Evolutionary conservation across 2,888 invertebrate species (phyloP), one percentile per base, ranked within the genome.

Genomic region (Plebejus argus): DNA sequence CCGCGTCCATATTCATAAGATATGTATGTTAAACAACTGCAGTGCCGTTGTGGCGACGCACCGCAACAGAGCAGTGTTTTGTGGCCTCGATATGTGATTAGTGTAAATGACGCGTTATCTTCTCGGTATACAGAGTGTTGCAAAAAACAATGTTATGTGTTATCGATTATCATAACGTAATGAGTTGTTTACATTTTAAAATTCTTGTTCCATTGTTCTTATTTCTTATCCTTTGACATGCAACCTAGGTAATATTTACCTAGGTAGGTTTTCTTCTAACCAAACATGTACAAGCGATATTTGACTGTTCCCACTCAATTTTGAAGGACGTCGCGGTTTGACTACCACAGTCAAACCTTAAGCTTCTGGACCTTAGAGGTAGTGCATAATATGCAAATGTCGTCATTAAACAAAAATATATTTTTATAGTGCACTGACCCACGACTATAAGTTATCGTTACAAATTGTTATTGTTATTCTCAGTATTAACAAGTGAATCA

Each of bases 131-230:
- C 20, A 58, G 20, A 12, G 23, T 61, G 61, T 23, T 61, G 20
- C 23, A 23, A 61, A 58, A 61, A 61, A 61, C 8, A 3, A 61
- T 61, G 23, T 61, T 61, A 61, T 61, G 61, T 61, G 61, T 23
- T 61, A 8, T 35, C 35, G 6, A 35, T 35, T 35, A 35, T 61
- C 23, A 23, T 23, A 23, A 8, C 58, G 2, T 58, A 53, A 18
- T 58, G 56, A n/a, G 7, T 1, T 61, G 61, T 61, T 23, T 61
- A 61, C 61, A 12, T 61, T 23, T 20, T 10, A 61, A 61, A 61
- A 61, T 23, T 61, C 61, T 23, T 61, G 58, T 58, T n/a, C 58
- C 23, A 61, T 61, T 61, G 61, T 61, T 23, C 61, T 61, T 61
- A 23, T 61, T 61, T 61, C 12, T 61, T 23, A 61, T 61, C 23